phyloP scores from a whole-genome alignment of 2,888 invertebrate species.

The Xestia ashworthii region DNA sequence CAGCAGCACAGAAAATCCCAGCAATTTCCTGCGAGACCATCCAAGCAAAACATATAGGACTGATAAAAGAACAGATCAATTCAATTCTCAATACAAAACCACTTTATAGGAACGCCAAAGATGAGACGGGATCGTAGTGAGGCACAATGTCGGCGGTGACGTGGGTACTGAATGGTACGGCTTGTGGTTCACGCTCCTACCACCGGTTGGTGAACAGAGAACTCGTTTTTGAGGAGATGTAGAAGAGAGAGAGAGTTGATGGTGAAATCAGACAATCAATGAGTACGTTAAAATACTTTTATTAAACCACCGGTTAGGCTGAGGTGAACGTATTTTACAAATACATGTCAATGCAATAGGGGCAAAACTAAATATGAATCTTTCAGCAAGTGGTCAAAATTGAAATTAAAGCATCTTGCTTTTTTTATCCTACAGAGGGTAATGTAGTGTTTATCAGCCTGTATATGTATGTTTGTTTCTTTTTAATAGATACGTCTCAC shows the following conservation, averaged over 20 bases:
- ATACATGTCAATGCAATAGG: too few relatives aligned
- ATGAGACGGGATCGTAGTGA: slow-evolving; percentile 78
- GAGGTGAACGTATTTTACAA: too few relatives aligned
- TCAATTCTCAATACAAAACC: slow-evolving; percentile 87
- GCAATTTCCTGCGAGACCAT: slow-evolving; percentile 61
- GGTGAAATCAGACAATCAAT: not conserved
- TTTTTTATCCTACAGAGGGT: too few relatives aligned
- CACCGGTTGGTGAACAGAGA: slow-evolving; percentile 17
- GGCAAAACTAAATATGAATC: too few relatives aligned
- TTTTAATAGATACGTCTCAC: too few relatives aligned
- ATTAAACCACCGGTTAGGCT: not conserved
- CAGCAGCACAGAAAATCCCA: slow-evolving; percentile 55
- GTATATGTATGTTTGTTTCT: too few relatives aligned
- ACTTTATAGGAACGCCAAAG: slow-evolving; percentile 82
- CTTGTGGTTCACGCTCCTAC: slow-evolving; percentile 69
- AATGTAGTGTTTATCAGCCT: too few relatives aligned
- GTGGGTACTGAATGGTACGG: slow-evolving; percentile 76
- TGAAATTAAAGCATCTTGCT: too few relatives aligned
- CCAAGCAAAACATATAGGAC: slow-evolving; percentile 64
- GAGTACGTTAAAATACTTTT: not conserved
- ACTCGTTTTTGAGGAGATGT: not conserved
- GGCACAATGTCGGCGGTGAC: slow-evolving; percentile 81
- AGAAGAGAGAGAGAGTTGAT: not conserved
- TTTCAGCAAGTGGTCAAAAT: too few relatives aligned
- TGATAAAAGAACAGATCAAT: slow-evolving; percentile 75